These are phyloP conservation scores for Pterophyllum scalare DNA, from an alignment of 2,113 vertebrate genomes.

Conservation along the genomic window DNA sequence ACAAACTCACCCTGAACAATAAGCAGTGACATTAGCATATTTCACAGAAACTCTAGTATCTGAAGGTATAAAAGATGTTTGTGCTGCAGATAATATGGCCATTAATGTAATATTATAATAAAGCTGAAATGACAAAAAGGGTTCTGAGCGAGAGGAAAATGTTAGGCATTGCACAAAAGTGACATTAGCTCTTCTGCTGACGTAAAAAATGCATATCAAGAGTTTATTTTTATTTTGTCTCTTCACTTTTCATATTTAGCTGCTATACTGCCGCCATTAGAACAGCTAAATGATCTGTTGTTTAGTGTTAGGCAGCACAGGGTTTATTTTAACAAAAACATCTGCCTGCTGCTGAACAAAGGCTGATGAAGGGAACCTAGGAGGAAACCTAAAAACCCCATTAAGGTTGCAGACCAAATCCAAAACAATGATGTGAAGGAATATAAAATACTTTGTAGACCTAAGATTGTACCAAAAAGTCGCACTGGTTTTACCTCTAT, in stretches of 20 bases:
- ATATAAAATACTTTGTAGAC: too few species aligned
- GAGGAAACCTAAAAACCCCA: rapidly evolving
- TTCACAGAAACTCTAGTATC: background rate
- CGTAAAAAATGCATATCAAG: background rate
- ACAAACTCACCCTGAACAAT: slow-evolving; percentile 17
- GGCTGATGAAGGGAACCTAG: background rate
- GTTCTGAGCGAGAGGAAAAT: background rate
- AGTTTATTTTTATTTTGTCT: background rate
- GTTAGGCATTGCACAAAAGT: background rate
- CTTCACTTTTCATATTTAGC: background rate
- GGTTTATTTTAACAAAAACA: background rate
- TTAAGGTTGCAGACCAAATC: rapidly evolving
- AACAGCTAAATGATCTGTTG: background rate
- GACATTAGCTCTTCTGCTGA: background rate
- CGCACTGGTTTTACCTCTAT: background rate
- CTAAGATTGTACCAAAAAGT: background rate
- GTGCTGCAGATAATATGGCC: background rate
- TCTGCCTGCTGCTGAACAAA: background rate
- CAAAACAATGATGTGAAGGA: background rate
- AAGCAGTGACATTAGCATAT: background rate
- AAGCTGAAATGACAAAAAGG: background rate
- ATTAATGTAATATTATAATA: background rate
- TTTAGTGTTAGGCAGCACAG: rapidly evolving
- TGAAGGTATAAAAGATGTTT: background rate
- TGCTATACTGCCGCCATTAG: background rate